These are phyloP conservation scores for Tokudaia muenninki DNA, from an alignment of 2,797 vertebrate genomes.

Conservation along the genomic window DNA sequence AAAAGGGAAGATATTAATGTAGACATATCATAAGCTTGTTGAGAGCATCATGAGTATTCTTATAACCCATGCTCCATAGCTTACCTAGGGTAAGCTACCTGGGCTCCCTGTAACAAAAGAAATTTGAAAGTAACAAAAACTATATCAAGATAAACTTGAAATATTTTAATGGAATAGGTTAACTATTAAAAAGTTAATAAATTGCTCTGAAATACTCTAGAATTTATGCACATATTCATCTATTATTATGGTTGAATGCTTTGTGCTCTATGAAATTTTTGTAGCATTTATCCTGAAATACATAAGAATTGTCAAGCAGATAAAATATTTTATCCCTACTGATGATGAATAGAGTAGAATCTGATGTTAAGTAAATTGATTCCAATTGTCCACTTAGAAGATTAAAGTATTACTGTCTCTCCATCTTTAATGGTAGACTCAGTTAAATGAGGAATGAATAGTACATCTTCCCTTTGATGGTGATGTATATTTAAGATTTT, in stretches of 20 bases:
- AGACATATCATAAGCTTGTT: neutral
- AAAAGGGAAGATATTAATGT: neutral
- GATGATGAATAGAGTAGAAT: neutral
- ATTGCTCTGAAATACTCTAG: neutral
- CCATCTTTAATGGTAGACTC: neutral
- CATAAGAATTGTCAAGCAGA: neutral
- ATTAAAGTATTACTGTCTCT: neutral
- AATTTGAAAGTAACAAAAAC: neutral
- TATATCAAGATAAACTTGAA: slow-evolving; percentile 3
- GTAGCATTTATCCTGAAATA: neutral
- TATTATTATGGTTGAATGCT: neutral
- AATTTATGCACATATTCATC: neutral
- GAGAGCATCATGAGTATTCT: neutral
- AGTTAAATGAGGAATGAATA: neutral
- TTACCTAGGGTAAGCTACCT: neutral
- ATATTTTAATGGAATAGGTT: slow-evolving; percentile 17
- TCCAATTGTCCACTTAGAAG: neutral
- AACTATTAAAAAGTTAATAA: neutral
- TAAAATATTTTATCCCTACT: slow-evolving; percentile 43
- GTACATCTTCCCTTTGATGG: neutral
- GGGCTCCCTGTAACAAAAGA: neutral
- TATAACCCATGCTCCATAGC: neutral
- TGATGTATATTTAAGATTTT: neutral
- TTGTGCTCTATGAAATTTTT: neutral
- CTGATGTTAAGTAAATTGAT: slow-evolving; percentile 15